phyloP scores from a whole-genome alignment of 2,113 vertebrate species.

The Caranx melampygus region DNA sequence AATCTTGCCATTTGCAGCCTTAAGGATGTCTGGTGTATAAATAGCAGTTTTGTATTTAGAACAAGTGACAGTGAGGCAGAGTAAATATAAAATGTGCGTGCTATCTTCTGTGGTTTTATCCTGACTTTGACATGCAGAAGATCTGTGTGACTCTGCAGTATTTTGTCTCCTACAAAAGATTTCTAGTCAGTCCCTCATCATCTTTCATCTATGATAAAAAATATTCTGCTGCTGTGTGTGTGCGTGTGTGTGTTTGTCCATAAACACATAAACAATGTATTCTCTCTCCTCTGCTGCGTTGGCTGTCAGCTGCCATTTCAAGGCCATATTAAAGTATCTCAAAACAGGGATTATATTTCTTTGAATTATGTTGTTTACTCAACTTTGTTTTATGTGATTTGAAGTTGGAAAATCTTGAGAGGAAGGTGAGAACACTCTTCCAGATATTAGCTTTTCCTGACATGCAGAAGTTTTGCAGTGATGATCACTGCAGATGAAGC shows the following conservation, averaged over 20 bases:
- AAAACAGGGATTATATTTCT: slow-evolving; percentile 9
- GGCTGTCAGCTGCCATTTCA: slow-evolving; percentile 28
- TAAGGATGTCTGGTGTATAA: slow-evolving; percentile 43
- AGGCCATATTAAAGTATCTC: not conserved
- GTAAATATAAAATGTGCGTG: not conserved
- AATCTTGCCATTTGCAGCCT: slow-evolving; percentile 30
- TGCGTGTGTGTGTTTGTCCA: not conserved
- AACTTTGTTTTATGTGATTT: slow-evolving; percentile 9
- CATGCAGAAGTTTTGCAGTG: not conserved
- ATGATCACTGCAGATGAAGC: slow-evolving; percentile 25
- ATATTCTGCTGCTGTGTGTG: too few species aligned
- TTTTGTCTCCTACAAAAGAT: slow-evolving; percentile 12
- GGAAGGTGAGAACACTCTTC: not conserved
- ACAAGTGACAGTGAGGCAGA: slow-evolving; percentile 19
- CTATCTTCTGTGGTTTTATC: slow-evolving; percentile 22
- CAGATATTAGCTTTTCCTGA: slow-evolving; percentile 2
- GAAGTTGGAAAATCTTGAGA: not conserved
- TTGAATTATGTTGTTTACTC: not conserved
- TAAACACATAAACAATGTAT: slow-evolving; percentile 29
- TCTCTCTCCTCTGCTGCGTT: slow-evolving; percentile 4
- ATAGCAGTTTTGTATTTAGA: slow-evolving; percentile 45
- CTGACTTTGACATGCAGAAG: slow-evolving; percentile 28
- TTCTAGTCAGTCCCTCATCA: slow-evolving; percentile 24
- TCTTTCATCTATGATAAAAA: slow-evolving; percentile 39
- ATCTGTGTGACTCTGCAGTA: slow-evolving; percentile 15